Evolutionary conservation across 2,888 invertebrate genomes (phyloP), one percentile per base, ranked within the genome.

Genomic region (Strigamia crassipes): DNA sequence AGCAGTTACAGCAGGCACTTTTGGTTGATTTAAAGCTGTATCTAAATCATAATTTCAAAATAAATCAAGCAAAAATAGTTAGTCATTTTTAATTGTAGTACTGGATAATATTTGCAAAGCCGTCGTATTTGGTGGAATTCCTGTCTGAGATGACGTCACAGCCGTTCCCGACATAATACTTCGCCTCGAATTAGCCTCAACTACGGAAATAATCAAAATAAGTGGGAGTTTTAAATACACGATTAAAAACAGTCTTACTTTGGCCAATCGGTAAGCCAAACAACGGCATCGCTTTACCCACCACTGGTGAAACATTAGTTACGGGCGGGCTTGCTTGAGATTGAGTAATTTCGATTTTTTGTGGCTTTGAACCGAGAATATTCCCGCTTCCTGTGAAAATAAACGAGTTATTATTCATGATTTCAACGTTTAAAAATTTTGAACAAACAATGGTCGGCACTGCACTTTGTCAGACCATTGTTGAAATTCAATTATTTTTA

Each of bases 271-370:
- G 73, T 31, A 73, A 73, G 23, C 73, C 73, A 73, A 73, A 31
- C 27, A 27, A 31, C 5, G n/a, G 61, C 10, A 23, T 12, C 3
- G n/a, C 8, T 61, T 73, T 73, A 10, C 13, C 31, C 9, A 27
- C 9, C 83, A 86, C 6, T 83, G 86, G 86, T 13, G 83, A 83
- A 23, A 87, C 85, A 86, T 86, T 83, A 15, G 84, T 83, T 23
- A 12, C 23, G 3, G 61, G n/a, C 4, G 31, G 1, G 23, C 13
- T n/a, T 13, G 3, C 73, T 73, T 73, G 73, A 27, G 31, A 2
- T 31, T 23, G 27, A 0, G 73, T 8, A 3, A 31, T 31, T 31
- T 27, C 66, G 8, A 21, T n/a, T n/a, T 21, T 8, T 12, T 12
- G 21, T 23, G 21, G 21, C 18, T 66, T 66, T 66, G 61, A 12